Percentiles rank a stretch among this genome's conserved stretches.
Conservation (phyloP, 2,888 invertebrate species). For the Heliconius charithonia region DNA sequence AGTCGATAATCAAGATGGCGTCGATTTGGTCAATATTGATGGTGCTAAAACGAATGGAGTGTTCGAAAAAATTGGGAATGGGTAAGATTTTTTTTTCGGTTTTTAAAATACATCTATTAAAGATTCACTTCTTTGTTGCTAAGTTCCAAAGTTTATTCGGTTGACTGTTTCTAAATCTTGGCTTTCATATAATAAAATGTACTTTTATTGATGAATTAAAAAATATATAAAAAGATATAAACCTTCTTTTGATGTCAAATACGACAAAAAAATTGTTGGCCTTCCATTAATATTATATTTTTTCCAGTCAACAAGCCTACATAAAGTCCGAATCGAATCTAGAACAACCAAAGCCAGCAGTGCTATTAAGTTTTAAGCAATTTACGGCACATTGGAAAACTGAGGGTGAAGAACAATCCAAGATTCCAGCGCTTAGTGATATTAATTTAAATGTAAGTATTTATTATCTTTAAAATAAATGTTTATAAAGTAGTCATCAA, state of each 20-base stretch:
- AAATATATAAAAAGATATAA: too few relatives aligned
- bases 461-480: neutral
- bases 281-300: neutral
- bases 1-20: constrained; percentile 67
- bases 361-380: constrained; percentile 67
- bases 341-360: constrained; percentile 56
- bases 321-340: constrained; percentile 70
- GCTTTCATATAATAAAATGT: too few relatives aligned
- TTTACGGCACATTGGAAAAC: constrained; percentile 78
- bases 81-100: constrained; percentile 59
- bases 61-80: constrained; percentile 78
- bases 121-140: constrained; percentile 44
- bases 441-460: constrained; percentile 73
- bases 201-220: too few relatives aligned
- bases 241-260: too few relatives aligned
- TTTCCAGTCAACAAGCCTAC: constrained; percentile 66
- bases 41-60: constrained; percentile 65
- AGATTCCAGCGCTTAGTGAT: constrained; percentile 69
- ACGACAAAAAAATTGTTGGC: neutral
- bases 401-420: constrained; percentile 60
- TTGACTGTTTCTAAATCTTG: neutral
- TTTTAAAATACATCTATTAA: neutral
- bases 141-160: constrained; percentile 31
- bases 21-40: constrained; percentile 67
- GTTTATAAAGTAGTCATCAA: neutral